These are phyloP conservation scores for Eilema depressum DNA, from an alignment of 2,888 invertebrate genomes.

Conservation along the genomic window DNA sequence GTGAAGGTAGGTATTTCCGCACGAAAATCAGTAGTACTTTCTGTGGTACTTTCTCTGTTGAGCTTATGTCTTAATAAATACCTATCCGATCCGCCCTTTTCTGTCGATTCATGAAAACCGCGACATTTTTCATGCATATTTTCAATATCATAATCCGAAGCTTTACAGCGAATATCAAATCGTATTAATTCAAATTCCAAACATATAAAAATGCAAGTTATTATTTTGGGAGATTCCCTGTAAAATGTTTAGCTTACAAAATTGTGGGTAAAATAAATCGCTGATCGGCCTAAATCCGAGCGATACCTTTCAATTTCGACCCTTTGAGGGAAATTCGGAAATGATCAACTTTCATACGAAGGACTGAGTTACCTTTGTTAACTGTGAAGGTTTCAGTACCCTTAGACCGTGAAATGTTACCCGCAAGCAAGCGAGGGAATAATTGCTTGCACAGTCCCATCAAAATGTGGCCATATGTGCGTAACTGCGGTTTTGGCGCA, in stretches of 20 bases:
- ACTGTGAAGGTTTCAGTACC: constrained; percentile 41
- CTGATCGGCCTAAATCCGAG: constrained; percentile 33
- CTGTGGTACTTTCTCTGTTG: no score
- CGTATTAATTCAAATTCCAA: constrained; percentile 4
- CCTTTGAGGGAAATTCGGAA: constrained; percentile 46
- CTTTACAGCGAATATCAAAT: background rate
- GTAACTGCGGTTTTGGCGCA: constrained; percentile 39
- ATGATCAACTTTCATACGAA: constrained; percentile 47
- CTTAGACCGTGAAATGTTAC: constrained; percentile 29
- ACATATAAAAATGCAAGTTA: constrained; percentile 7
- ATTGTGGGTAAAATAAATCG: constrained; percentile 35
- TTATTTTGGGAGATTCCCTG: constrained; percentile 14
- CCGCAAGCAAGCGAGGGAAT: constrained; percentile 43
- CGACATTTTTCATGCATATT: background rate
- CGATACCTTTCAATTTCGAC: constrained; percentile 47
- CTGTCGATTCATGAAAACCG: background rate
- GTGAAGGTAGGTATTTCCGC: no score
- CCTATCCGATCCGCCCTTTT: background rate
- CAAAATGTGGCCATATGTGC: constrained; percentile 35
- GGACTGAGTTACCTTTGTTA: constrained; percentile 17
- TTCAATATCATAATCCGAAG: background rate
- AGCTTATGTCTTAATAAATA: no score
- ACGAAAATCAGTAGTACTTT: no score
- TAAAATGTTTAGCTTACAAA: constrained; percentile 43
- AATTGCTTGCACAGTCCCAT: constrained; percentile 32